Evolutionary conservation across 2,113 vertebrate genomes (phyloP).

Genomic region (Brevimyrus niger): DNA sequence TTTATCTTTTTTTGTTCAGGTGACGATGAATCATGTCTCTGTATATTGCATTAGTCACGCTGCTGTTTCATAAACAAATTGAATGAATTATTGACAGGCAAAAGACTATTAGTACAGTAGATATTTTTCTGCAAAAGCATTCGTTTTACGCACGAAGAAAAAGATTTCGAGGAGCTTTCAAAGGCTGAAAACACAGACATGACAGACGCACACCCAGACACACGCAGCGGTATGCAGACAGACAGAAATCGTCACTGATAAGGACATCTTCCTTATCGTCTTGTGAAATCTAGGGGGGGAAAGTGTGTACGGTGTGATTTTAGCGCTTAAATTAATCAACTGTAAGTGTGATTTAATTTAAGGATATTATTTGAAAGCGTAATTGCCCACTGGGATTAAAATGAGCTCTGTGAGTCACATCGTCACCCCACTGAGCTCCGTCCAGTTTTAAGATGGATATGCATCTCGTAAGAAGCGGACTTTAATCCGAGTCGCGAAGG

Average conservation of each 20-base stretch:
- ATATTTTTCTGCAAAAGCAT: not conserved
- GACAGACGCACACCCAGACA: slow-evolving; percentile 22
- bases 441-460: slow-evolving; percentile 98
- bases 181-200: slow-evolving; percentile 26
- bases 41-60: slow-evolving; percentile 14
- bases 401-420: slow-evolving; percentile 89
- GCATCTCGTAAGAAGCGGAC: slow-evolving; percentile 89
- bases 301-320: slow-evolving; percentile 65
- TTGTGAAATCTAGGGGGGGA: slow-evolving; percentile 44
- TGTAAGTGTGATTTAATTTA: slow-evolving; percentile 98
- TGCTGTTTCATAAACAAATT: not conserved
- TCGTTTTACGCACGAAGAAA: not conserved
- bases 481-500: slow-evolving; percentile 94
- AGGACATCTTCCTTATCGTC: slow-evolving; percentile 32
- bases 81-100: slow-evolving; percentile 8
- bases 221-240: slow-evolving; percentile 29
- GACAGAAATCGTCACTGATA: slow-evolving; percentile 34
- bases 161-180: not conserved
- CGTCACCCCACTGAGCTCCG: slow-evolving; percentile 89
- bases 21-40: slow-evolving; percentile 30
- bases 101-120: not conserved
- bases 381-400: slow-evolving; percentile 99
- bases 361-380: slow-evolving; percentile 98
- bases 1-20: slow-evolving; percentile 69
- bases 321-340: slow-evolving; percentile 98